Base-by-base conservation (phyloP, 2,113 vertebrate genomes). In the Hippolais icterina region DNA sequence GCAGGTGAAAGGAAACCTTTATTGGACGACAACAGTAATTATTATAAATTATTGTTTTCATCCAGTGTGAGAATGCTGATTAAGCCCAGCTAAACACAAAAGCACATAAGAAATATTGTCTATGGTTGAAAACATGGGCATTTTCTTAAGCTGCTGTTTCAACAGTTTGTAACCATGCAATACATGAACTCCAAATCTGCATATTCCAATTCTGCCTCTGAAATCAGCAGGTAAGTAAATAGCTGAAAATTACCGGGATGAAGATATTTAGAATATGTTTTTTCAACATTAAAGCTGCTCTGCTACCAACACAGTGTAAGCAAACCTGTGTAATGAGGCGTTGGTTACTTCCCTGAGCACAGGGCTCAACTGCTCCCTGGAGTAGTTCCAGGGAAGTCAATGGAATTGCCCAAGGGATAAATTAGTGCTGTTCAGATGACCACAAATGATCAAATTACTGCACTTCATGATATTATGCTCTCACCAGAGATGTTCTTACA, bases 401-500 rank as follows among this genome's bases (percentile, higher is more conserved):
- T 35, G 69, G 47, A 71, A 41, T 12, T 65, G 81, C 84, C 77
- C 31, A 37, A 92, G 64, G 64, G 74, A 91, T 82, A 72, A 87
- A 76, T 77, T 23, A 28, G 29, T 29, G 44, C 64, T 84, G 78
- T 71, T 95, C 84, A 79, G 53, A 91, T 68, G 87, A 96, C 90
- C 20, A 0, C 77, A 87, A 75, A 66, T 53, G 53, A 90, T 93
- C 46, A 60, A 90, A 95, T 96, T 76, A 95, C 37, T 52, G 61
- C n/a, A n/a, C 49, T 85, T 90, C 19, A 96, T 83, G 65, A 72
- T 68, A 83, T 91, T 91, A 83, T 22, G 28, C 24, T 90, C 70
- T 85, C 90, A 78, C 46, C 82, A 91, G 82, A 93, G 84, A 72
- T 78, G 47, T 82, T 91, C 61, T 79, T 91, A 82, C 84, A 91